Conservation (phyloP, 2,888 invertebrate species). For the Prosapia bicincta region DNA sequence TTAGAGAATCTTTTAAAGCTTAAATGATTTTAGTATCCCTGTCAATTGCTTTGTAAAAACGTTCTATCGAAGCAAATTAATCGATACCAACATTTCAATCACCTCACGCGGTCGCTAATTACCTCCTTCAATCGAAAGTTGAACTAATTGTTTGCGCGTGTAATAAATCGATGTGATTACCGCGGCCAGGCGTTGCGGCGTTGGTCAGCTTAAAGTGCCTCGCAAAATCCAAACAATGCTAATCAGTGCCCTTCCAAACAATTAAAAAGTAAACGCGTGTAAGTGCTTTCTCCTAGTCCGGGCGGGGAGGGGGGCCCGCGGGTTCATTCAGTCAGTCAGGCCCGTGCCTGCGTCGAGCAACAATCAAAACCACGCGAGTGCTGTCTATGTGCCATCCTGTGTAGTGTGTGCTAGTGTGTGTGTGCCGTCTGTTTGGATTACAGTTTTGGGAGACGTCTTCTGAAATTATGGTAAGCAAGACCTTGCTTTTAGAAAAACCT, state of each 20-base stretch:
- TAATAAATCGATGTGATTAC: background rate
- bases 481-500: no score
- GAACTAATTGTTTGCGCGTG: background rate
- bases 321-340: background rate
- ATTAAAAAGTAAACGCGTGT: background rate
- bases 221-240: background rate
- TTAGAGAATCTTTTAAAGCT: no score
- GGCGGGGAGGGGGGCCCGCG: background rate
- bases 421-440: background rate
- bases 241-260: background rate
- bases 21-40: no score
- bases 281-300: background rate
- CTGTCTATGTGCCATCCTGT: background rate
- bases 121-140: no score
- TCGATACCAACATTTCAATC: no score
- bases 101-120: no score
- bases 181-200: background rate
- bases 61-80: no score
- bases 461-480: background rate
- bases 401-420: background rate
- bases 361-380: background rate
- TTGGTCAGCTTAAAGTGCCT: background rate
- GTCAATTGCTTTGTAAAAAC: no score
- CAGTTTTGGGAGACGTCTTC: background rate
- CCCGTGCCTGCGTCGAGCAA: background rate